These are phyloP conservation scores for Sapajus apella DNA, from an alignment of 2,113 vertebrate genomes.

Conservation along the genomic window DNA sequence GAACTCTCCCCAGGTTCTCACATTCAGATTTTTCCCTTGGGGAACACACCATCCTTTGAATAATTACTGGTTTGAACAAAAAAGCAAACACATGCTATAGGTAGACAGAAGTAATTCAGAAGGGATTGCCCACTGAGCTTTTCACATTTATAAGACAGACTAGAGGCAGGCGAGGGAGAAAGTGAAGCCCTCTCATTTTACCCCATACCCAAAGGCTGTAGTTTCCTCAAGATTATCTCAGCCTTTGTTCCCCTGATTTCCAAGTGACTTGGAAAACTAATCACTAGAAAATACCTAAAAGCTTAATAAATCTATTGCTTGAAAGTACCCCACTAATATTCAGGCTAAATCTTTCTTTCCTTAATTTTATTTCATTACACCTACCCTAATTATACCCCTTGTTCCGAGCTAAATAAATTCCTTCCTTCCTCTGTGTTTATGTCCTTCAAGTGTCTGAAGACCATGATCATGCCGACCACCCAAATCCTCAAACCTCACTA, in stretches of 20 bases:
- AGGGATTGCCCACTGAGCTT: neutral
- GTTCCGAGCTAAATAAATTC: constrained; percentile 56
- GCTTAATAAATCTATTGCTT: constrained; percentile 22
- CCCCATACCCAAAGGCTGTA: neutral
- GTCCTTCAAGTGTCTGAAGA: constrained; percentile 61
- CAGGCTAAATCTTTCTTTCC: constrained; percentile 43
- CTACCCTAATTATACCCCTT: constrained; percentile 53
- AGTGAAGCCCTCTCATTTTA: neutral
- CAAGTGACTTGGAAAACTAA: constrained; percentile 47
- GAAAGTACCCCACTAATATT: constrained; percentile 38
- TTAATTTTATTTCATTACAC: constrained; percentile 58
- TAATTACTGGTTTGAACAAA: constrained; percentile 23
- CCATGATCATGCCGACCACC: neutral
- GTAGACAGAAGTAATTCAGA: neutral
- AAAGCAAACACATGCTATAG: neutral
- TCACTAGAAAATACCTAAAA: constrained; percentile 46
- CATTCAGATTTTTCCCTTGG: neutral
- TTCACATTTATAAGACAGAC: neutral
- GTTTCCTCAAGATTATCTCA: constrained; percentile 26
- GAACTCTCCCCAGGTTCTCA: neutral
- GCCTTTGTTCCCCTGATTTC: constrained; percentile 44
- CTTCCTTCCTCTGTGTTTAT: constrained; percentile 41
- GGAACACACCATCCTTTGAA: neutral
- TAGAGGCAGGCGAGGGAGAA: neutral
- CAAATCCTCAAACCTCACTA: constrained; percentile 39